A percentile compares a stretch with the other conserved stretches of the same genome.
phyloP scores from a whole-genome alignment of 2,113 vertebrate species.

The Shinisaurus crocodilurus region DNA sequence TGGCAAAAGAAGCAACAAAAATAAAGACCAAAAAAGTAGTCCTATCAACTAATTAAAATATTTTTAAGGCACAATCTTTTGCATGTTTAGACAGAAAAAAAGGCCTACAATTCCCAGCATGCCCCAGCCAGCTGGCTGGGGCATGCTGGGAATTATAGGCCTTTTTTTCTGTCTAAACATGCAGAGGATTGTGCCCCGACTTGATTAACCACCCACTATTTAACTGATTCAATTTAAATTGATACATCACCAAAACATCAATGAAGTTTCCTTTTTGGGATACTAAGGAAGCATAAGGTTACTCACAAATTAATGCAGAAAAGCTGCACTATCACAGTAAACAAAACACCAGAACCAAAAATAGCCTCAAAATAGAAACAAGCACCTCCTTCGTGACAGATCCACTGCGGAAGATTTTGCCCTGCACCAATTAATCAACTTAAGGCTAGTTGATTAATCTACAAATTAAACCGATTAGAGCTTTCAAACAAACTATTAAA shows the following conservation, averaged over 20 bases:
- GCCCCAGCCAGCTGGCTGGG: too few relatives aligned
- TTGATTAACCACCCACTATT: neutral
- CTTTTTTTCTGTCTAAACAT: too few relatives aligned
- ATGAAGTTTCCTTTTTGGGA: neutral
- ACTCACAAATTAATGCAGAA: neutral
- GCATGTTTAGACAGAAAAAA: too few relatives aligned
- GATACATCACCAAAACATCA: neutral
- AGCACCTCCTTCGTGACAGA: neutral
- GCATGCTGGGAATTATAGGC: too few relatives aligned
- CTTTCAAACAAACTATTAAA: neutral
- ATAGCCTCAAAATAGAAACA: neutral
- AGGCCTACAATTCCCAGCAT: too few relatives aligned
- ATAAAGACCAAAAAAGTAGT: neutral
- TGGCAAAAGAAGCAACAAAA: neutral
- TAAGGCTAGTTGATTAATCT: conserved; percentile 2
- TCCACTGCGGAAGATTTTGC: neutral
- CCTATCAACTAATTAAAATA: neutral
- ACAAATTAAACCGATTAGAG: conserved; percentile 25
- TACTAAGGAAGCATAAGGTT: neutral
- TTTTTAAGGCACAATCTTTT: too few relatives aligned
- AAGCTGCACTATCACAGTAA: neutral
- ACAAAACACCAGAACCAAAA: neutral
- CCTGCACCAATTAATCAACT: neutral
- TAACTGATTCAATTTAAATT: neutral
- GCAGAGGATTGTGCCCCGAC: too few relatives aligned